Evolutionary conservation across 2,888 invertebrate species (phyloP).

Genomic region (Synanthedon formicaeformis): DNA sequence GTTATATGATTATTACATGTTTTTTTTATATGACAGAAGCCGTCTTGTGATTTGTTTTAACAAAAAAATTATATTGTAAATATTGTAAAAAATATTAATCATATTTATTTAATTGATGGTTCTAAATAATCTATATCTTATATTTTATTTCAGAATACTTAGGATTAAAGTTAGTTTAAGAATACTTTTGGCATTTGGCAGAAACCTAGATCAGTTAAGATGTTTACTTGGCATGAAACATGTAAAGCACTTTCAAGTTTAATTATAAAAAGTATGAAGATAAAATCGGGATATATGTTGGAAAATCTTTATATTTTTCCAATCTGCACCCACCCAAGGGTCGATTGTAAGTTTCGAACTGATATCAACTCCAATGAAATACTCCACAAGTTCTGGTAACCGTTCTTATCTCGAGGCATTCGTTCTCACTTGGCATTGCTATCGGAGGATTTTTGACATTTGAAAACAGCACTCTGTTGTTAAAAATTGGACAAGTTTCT

Average conservation of each 20-base stretch:
- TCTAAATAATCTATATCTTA: too few relatives aligned
- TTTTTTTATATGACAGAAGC: too few relatives aligned
- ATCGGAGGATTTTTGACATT: conserved; percentile 47
- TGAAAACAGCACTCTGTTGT: conserved; percentile 27
- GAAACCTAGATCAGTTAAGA: too few relatives aligned
- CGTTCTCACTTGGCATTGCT: conserved; percentile 7
- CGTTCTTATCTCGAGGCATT: conserved; percentile 25
- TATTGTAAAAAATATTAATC: too few relatives aligned
- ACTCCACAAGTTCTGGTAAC: conserved; percentile 37
- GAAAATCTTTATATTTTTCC: not conserved
- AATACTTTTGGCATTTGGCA: too few relatives aligned
- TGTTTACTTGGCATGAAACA: too few relatives aligned
- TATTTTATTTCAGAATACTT: too few relatives aligned
- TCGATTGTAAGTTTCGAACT: conserved; percentile 21
- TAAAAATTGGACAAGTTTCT: conserved; percentile 11
- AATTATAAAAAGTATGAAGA: not conserved
- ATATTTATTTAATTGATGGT: too few relatives aligned
- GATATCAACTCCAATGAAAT: conserved; percentile 60
- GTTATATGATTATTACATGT: too few relatives aligned
- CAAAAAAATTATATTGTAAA: too few relatives aligned
- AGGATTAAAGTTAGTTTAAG: too few relatives aligned
- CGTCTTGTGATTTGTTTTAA: too few relatives aligned
- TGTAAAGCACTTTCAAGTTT: not conserved
- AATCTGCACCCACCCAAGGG: not conserved
- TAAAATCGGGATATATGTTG: not conserved